Percentiles rank a stretch among this genome's conserved stretches.
phyloP scores from a whole-genome alignment of 1,140 invertebrate species.

The Sogatella furcifera region DNA sequence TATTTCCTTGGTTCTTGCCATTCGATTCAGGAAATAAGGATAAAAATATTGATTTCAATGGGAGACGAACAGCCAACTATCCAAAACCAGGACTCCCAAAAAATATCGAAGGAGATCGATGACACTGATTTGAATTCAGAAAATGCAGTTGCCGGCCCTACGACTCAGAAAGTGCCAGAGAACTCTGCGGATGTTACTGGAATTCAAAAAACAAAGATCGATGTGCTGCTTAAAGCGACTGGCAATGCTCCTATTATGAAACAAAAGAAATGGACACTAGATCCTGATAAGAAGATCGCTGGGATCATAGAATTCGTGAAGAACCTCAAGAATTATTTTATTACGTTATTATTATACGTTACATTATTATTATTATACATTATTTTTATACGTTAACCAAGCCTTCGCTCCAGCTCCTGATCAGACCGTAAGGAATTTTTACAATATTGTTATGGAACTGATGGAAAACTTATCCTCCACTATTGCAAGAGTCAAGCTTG shows the following conservation, averaged over 20 bases:
- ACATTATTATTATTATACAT: too few species aligned
- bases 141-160: background rate
- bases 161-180: background rate
- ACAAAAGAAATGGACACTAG: constrained; percentile 89
- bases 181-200: background rate
- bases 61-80: too few species aligned
- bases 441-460: constrained; percentile 90
- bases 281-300: constrained; percentile 74
- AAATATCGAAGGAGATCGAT: background rate
- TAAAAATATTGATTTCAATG: too few species aligned
- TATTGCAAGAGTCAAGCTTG: constrained; percentile 92
- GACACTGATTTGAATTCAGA: background rate
- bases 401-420: constrained; percentile 91
- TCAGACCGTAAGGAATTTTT: constrained; percentile 81
- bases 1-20: too few species aligned
- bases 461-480: constrained; percentile 87
- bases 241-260: constrained; percentile 96
- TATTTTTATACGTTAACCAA: constrained; percentile 91
- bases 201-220: constrained; percentile 37
- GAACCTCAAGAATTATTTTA: constrained; percentile 66
- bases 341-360: too few species aligned
- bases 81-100: background rate
- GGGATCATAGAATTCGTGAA: constrained; percentile 84
- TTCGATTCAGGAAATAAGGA: too few species aligned
- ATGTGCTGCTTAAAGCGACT: constrained; percentile 84